Conservation (phyloP, 1,140 invertebrate species). For the Drosophila truncata region DNA sequence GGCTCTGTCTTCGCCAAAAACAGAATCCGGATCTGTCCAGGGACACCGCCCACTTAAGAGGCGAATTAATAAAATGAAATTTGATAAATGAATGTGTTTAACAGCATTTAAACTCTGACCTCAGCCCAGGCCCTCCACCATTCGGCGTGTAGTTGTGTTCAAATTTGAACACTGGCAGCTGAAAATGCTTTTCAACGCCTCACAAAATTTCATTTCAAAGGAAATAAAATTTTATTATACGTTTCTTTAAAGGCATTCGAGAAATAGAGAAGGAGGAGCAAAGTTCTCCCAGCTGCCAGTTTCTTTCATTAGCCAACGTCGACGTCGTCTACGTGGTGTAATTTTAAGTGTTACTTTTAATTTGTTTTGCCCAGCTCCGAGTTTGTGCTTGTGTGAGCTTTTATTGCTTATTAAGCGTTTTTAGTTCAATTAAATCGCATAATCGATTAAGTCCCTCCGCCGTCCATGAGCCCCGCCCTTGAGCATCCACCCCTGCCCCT, state of each 20-base stretch:
- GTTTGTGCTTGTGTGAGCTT: slow-evolving; percentile 60
- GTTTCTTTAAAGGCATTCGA: slow-evolving; percentile 56
- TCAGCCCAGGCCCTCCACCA: slow-evolving; percentile 19
- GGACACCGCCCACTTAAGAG: slow-evolving; percentile 32
- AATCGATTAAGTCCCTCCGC: slow-evolving; percentile 73
- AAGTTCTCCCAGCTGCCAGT: slow-evolving; percentile 18
- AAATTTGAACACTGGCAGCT: slow-evolving; percentile 26
- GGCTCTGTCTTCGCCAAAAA: slow-evolving; percentile 22
- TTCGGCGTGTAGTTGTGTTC: slow-evolving; percentile 16
- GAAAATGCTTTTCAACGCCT: slow-evolving; percentile 67
- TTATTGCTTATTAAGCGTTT: slow-evolving; percentile 83
- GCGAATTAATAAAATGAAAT: slow-evolving; percentile 72
- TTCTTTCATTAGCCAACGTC: slow-evolving; percentile 70
- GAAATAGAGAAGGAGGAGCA: neutral
- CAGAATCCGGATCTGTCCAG: slow-evolving; percentile 30
- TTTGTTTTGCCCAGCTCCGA: slow-evolving; percentile 58
- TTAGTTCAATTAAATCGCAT: slow-evolving; percentile 83
- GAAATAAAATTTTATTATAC: slow-evolving; percentile 82
- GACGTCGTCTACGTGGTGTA: slow-evolving; percentile 69
- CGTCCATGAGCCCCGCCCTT: slow-evolving; percentile 26
- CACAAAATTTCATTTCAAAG: slow-evolving; percentile 81
- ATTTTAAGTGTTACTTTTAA: slow-evolving; percentile 83
- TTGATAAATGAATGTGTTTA: slow-evolving; percentile 78
- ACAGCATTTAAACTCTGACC: slow-evolving; percentile 70
- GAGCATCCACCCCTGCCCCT: slow-evolving; percentile 14